Percentiles rank a stretch among this genome's conserved stretches.
phyloP scores from a whole-genome alignment of 2,113 vertebrate genomes.

The Cranoglanis bouderius region DNA sequence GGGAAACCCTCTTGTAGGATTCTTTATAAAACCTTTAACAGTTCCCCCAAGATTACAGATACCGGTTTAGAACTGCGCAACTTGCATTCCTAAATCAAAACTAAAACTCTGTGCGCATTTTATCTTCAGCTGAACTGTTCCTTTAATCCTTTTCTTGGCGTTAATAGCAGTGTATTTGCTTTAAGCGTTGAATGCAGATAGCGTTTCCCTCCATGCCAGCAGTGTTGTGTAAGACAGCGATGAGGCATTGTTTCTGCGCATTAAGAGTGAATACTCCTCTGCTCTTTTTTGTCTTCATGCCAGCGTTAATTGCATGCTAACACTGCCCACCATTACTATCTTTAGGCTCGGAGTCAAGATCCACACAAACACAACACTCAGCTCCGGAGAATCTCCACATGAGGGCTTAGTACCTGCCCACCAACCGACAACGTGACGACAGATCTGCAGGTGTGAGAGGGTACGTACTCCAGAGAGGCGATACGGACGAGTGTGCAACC shows the following conservation, averaged over 20 bases:
- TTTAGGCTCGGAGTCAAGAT: slow-evolving; percentile 22
- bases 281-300: slow-evolving; percentile 43
- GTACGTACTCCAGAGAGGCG: not conserved
- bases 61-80: not conserved
- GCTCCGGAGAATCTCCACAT: not conserved
- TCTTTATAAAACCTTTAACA: not conserved
- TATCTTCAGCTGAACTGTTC: not conserved
- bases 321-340: slow-evolving; percentile 47
- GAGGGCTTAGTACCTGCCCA: not conserved
- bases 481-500: not conserved
- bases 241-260: slow-evolving; percentile 2
- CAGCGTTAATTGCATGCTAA: slow-evolving; percentile 42
- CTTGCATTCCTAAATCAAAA: not conserved
- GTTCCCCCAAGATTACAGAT: not conserved
- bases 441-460: not conserved
- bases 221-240: not conserved
- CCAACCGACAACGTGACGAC: not conserved
- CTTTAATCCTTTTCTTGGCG: too few relatives aligned
- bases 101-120: not conserved
- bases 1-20: not conserved
- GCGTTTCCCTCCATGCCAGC: not conserved
- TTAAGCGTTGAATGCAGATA: not conserved
- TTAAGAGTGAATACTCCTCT: not conserved
- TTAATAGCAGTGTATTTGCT: slow-evolving; percentile 3
- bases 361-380: slow-evolving; percentile 22